Percentiles rank a stretch among this genome's conserved stretches.
These are phyloP conservation scores for Phenganax subtilis DNA, from an alignment of 92 coral and sea anemone genomes.

Conservation along the genomic window DNA sequence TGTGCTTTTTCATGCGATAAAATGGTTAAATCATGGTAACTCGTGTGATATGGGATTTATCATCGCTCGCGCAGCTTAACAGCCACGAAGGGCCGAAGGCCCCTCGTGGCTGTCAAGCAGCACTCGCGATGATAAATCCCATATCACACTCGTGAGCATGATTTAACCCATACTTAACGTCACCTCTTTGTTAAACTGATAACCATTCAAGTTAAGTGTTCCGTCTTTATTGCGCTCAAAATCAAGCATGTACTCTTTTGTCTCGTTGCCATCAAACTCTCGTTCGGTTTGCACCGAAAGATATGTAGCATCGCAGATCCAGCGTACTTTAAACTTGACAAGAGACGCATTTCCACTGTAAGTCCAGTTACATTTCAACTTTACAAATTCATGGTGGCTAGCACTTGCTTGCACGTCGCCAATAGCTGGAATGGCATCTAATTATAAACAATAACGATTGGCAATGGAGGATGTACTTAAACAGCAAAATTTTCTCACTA, in stretches of 20 bases:
- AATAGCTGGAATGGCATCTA: background rate
- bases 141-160: no score
- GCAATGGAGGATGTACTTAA: no score
- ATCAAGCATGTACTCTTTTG: background rate
- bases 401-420: background rate
- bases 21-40: no score
- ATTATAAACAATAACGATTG: no score
- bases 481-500: no score
- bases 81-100: no score
- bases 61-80: no score
- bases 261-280: background rate
- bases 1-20: no score
- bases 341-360: slow-evolving; percentile 1
- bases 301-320: background rate
- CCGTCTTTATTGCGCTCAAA: background rate
- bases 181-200: background rate
- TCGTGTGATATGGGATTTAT: no score
- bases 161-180: no score
- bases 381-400: background rate
- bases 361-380: background rate
- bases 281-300: background rate
- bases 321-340: background rate
- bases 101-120: no score
- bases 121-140: no score
- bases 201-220: background rate